Percentiles rank a stretch among this genome's conserved stretches.
phyloP scores from a whole-genome alignment of 1,140 invertebrate species.

The Pseudomyrmex cubaensis region DNA sequence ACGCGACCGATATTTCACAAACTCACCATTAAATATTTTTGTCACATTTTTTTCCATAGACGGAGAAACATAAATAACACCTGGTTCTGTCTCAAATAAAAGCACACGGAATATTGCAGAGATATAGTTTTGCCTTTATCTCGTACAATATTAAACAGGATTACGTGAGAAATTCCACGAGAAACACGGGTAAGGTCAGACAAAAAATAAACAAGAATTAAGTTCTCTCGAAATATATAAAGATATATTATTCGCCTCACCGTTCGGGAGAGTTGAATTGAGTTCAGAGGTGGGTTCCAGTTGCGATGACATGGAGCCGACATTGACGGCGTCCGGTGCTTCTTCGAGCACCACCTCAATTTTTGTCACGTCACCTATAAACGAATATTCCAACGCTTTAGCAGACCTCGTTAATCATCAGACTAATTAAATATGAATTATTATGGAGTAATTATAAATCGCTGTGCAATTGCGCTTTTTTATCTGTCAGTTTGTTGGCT shows the following conservation, averaged over 20 bases:
- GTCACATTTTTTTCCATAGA: neutral
- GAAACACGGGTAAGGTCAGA: neutral
- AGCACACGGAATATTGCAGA: neutral
- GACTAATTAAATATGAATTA: neutral
- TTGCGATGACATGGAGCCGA: conserved; percentile 78
- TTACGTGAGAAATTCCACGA: neutral
- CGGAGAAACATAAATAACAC: neutral
- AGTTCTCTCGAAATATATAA: neutral
- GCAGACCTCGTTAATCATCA: conserved; percentile 1
- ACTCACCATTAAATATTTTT: neutral
- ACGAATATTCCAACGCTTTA: conserved; percentile 23
- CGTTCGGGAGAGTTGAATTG: conserved; percentile 80
- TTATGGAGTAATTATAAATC: neutral
- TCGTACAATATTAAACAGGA: neutral
- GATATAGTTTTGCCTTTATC: neutral
- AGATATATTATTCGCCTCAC: conserved; percentile 65
- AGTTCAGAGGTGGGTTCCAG: conserved; percentile 76
- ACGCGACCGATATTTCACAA: conserved; percentile 19
- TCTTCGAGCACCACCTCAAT: conserved; percentile 81
- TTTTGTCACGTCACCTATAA: conserved; percentile 80
- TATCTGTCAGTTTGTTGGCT: neutral
- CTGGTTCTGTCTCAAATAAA: neutral
- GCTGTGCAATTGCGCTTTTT: conserved; percentile 14
- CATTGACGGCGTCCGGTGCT: conserved; percentile 76
- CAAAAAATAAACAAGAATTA: neutral